phyloP scores from a whole-genome alignment of 2,888 invertebrate species.

The Tiliacea aurago region DNA sequence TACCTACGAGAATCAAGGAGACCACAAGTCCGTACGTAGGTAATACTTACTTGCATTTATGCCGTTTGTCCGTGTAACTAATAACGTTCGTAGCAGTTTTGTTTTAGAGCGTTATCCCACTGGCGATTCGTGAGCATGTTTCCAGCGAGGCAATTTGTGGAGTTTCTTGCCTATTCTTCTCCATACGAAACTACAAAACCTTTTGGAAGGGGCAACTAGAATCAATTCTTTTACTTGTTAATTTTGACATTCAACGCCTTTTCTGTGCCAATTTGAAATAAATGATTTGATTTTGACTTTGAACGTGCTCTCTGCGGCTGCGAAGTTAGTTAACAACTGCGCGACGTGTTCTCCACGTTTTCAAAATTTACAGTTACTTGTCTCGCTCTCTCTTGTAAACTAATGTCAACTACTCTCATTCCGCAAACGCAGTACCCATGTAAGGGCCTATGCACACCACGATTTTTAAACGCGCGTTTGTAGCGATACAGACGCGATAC shows the following conservation, averaged over 20 bases:
- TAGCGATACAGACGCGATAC: too few relatives aligned
- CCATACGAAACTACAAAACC: too few relatives aligned
- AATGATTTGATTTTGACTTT: too few relatives aligned
- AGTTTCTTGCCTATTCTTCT: too few relatives aligned
- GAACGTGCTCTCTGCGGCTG: not conserved
- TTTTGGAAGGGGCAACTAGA: too few relatives aligned
- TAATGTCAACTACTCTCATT: not conserved
- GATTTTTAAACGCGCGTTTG: too few relatives aligned
- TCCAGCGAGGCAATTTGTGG: not conserved
- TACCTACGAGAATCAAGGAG: conserved; percentile 28
- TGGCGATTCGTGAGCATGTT: not conserved
- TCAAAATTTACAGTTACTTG: not conserved
- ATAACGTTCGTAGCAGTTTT: not conserved
- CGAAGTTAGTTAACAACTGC: too few relatives aligned
- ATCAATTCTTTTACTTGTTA: too few relatives aligned
- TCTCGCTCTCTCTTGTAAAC: not conserved
- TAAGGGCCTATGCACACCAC: too few relatives aligned
- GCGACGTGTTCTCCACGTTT: not conserved
- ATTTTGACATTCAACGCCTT: too few relatives aligned
- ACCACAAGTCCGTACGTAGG: conserved; percentile 7
- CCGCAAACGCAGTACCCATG: not conserved
- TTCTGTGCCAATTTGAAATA: too few relatives aligned
- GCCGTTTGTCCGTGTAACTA: not conserved
- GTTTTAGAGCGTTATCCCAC: not conserved
- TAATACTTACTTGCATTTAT: not conserved